A percentile compares a stretch with the other conserved stretches of the same genome.
Evolutionary conservation across 2,797 vertebrate species (phyloP).

Genomic region (Limnodromus scolopaceus): DNA sequence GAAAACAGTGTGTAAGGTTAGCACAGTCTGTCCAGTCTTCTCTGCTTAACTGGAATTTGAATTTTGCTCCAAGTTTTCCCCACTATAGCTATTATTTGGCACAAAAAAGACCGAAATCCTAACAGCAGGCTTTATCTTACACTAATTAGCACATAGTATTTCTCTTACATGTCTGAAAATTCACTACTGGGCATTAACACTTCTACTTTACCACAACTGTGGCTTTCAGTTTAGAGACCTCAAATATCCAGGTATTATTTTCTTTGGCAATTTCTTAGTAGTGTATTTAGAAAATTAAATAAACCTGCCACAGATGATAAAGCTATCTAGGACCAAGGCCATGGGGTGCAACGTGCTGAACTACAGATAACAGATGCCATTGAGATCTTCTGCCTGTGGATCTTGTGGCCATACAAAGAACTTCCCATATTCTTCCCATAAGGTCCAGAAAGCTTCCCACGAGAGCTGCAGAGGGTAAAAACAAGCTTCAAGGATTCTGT

Average conservation of each 20-base stretch:
- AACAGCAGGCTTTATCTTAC: background rate
- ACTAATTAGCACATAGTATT: background rate
- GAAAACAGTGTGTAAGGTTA: accelerated
- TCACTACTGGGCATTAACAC: background rate
- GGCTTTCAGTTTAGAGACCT: background rate
- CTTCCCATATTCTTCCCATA: background rate
- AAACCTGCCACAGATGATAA: background rate
- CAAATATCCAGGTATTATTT: background rate
- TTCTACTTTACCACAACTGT: background rate
- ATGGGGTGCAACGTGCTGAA: background rate
- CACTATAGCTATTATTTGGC: background rate
- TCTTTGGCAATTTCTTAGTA: background rate
- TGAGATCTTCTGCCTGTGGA: background rate
- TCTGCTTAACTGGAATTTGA: background rate
- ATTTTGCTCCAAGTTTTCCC: background rate
- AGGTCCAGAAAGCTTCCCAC: background rate
- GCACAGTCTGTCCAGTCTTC: background rate
- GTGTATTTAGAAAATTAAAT: background rate
- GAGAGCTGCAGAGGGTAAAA: background rate
- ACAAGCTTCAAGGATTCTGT: background rate
- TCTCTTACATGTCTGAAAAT: background rate
- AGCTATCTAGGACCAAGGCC: background rate
- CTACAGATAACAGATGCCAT: background rate
- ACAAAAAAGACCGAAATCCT: background rate
- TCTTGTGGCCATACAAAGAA: accelerated